Evolutionary conservation across 2,888 invertebrate species (phyloP), one percentile per base, ranked within the genome.

Genomic region (Conchocele bisecta): DNA sequence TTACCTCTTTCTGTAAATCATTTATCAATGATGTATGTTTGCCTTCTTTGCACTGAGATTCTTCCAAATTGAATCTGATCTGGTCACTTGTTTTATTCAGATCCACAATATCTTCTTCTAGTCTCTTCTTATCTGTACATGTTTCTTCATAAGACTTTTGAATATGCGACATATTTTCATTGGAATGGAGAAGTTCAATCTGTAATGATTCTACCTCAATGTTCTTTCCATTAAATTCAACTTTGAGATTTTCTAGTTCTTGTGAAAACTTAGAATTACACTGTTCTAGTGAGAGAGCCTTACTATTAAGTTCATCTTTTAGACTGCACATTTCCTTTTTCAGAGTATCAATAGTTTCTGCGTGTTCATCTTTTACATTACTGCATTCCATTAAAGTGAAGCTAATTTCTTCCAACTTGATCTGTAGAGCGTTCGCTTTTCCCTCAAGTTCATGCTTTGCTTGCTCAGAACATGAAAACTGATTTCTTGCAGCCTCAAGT

Each of bases 161-260:
- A n/a, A n/a, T n/a, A n/a, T n/a, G n/a, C n/a, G n/a, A n/a, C n/a
- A n/a, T n/a, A n/a, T 64, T 56, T n/a, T 39, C 48, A 13, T 2
- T n/a, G 4, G 11, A 13, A 33, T 48, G 29, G 13, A 26, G 31
- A 6, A 70, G 33, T 15, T 70, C 24, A 9, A 22, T n/a, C 20
- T 53, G 41, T 11, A 53, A n/a, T 11, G 33, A 39, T 31, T 33
- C 44, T 13, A 70, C 28, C 56, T 75, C 68, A 20, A 22, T 26
- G 5, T 73, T 68, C 41, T 79, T 69, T 11, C 54, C 60, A 28
- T 63, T 37, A 0, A 71, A 17, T 24, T 58, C 53, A 35, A 75
- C 42, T 42, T 73, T 51, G 0, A 66, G 39, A 26, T 70, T 64
- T 37, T 66, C 51, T 37, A 73, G 41, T 57, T 78, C 63, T 4